Evolutionary conservation across 2,113 vertebrate species (phyloP).

Genomic region (Guaruba guarouba): DNA sequence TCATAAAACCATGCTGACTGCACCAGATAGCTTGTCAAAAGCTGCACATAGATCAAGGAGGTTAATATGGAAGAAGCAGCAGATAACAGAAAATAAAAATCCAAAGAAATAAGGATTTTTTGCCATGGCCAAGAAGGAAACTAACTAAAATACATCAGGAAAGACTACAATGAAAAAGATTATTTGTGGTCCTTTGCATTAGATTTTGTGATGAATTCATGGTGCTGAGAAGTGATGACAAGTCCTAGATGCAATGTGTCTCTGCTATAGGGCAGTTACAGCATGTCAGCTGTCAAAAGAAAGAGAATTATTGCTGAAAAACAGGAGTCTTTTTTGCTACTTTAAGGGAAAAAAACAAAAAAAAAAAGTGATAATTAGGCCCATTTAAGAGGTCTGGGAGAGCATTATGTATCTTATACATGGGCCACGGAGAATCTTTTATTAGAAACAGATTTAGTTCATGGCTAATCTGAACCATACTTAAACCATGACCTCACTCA

Average conservation of each 20-base stretch:
- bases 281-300: neutral
- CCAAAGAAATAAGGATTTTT: neutral
- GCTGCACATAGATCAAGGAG: neutral
- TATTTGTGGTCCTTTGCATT: neutral
- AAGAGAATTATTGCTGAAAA: neutral
- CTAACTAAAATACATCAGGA: neutral
- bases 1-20: neutral
- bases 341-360: neutral
- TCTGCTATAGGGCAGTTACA: neutral
- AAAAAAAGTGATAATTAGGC: neutral
- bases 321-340: neutral
- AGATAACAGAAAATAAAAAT: neutral
- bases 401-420: neutral
- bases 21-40: neutral
- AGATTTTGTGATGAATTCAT: neutral
- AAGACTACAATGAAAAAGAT: neutral
- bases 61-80: neutral
- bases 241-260: neutral
- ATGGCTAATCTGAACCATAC: conserved; percentile 12
- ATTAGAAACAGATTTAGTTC: neutral
- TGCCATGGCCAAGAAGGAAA: neutral
- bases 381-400: neutral
- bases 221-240: neutral
- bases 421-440: neutral
- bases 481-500: conserved; percentile 9